Conservation (phyloP, 2,797 vertebrate species). For the Clamator glandarius region DNA sequence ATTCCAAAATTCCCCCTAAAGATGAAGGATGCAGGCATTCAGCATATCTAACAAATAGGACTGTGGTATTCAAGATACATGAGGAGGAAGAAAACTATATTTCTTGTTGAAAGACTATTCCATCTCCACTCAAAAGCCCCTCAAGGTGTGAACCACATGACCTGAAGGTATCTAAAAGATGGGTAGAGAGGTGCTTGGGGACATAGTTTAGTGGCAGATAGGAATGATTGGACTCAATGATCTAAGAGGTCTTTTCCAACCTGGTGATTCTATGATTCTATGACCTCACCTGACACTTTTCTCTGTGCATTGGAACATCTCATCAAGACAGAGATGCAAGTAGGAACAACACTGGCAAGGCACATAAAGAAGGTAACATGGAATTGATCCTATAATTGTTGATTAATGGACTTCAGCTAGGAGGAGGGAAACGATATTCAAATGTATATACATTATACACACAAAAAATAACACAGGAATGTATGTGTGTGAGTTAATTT, state of each 20-base stretch:
- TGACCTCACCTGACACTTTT: neutral
- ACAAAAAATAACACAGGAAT: neutral
- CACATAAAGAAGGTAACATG: neutral
- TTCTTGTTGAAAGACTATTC: neutral
- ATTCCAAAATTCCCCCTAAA: neutral
- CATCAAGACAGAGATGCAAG: neutral
- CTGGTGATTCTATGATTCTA: no score
- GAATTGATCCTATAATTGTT: neutral
- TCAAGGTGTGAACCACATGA: neutral
- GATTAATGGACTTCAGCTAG: neutral
- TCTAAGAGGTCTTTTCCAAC: no score
- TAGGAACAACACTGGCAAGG: neutral
- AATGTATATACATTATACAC: neutral
- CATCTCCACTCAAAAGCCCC: neutral
- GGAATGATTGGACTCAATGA: no score
- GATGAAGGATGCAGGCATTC: neutral
- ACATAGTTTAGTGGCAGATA: no score
- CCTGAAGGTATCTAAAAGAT: no score
- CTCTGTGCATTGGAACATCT: neutral
- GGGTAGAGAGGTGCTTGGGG: no score
- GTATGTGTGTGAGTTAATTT: neutral
- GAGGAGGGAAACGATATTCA: neutral
- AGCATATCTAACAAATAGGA: neutral
- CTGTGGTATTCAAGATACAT: neutral
- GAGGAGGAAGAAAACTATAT: neutral